phyloP scores from a whole-genome alignment of 2,797 vertebrate species.

The Pipistrellus pipistrellus region DNA sequence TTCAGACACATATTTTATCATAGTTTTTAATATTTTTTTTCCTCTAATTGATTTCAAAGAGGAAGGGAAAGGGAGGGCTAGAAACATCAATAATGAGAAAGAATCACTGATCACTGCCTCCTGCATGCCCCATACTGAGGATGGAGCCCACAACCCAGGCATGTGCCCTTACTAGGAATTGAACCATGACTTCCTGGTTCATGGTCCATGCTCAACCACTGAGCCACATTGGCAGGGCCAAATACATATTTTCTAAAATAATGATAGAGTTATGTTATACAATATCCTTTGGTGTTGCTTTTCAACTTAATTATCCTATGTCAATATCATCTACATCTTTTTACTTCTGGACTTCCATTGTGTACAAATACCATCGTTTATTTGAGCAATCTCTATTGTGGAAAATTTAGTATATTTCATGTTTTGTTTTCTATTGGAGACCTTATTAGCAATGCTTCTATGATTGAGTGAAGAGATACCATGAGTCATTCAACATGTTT shows the following conservation, averaged over 20 bases:
- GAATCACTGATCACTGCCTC: too few relatives aligned
- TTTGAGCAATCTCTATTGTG: neutral
- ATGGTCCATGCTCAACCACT: too few relatives aligned
- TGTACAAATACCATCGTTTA: neutral
- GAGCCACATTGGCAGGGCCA: too few relatives aligned
- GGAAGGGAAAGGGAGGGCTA: too few relatives aligned
- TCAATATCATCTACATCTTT: neutral
- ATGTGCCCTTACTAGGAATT: too few relatives aligned
- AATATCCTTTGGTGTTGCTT: neutral
- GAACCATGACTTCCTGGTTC: too few relatives aligned
- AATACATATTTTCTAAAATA: neutral
- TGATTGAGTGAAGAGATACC: neutral
- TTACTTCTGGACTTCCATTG: neutral
- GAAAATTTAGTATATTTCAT: neutral
- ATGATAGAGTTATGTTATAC: neutral
- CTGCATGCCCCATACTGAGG: too few relatives aligned
- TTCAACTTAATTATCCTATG: neutral
- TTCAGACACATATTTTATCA: neutral
- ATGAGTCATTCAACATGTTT: neutral
- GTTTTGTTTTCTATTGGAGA: neutral
- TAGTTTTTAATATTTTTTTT: too few relatives aligned
- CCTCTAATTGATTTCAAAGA: too few relatives aligned
- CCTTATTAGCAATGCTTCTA: neutral
- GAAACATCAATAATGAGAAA: too few relatives aligned
- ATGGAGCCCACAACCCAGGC: too few relatives aligned